Percentiles rank a stretch among this genome's conserved stretches.
These are phyloP conservation scores for Pachymerium ferrugineum DNA, from an alignment of 2,888 invertebrate species.

Conservation along the genomic window DNA sequence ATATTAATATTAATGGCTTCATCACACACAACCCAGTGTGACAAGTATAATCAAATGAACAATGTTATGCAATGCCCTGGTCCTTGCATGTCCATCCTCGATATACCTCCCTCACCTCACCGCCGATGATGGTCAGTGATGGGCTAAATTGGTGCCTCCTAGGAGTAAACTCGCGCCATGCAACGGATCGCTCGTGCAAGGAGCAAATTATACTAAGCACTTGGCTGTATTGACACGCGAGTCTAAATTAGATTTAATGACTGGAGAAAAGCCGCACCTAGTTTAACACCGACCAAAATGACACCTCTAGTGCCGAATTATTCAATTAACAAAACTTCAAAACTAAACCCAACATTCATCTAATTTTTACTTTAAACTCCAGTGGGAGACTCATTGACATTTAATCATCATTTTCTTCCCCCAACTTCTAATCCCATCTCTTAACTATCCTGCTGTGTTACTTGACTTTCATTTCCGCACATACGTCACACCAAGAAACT, in stretches of 20 bases:
- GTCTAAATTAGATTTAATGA: slow-evolving; percentile 21
- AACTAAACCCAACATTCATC: too few species aligned
- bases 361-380: background rate
- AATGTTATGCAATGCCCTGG: slow-evolving; percentile 29
- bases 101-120: background rate
- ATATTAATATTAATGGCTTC: slow-evolving; percentile 31
- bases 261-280: background rate
- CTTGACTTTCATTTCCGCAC: slow-evolving; percentile 20
- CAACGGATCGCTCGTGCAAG: slow-evolving; percentile 5
- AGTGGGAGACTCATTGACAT: slow-evolving; percentile 8
- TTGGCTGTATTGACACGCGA: slow-evolving; percentile 18
- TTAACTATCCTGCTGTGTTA: background rate
- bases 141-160: slow-evolving; percentile 24
- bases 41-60: slow-evolving; percentile 29
- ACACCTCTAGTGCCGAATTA: slow-evolving; percentile 22
- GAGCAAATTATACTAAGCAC: slow-evolving; percentile 18
- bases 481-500: background rate
- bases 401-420: background rate
- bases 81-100: slow-evolving; percentile 10
- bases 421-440: background rate
- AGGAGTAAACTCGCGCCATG: background rate
- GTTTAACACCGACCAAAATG: slow-evolving; percentile 13
- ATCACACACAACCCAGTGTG: slow-evolving; percentile 23
- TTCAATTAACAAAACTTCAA: background rate
- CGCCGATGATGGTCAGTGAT: background rate